phyloP scores from a whole-genome alignment of 2,888 invertebrate species.

The Chloroclysta siterata region DNA sequence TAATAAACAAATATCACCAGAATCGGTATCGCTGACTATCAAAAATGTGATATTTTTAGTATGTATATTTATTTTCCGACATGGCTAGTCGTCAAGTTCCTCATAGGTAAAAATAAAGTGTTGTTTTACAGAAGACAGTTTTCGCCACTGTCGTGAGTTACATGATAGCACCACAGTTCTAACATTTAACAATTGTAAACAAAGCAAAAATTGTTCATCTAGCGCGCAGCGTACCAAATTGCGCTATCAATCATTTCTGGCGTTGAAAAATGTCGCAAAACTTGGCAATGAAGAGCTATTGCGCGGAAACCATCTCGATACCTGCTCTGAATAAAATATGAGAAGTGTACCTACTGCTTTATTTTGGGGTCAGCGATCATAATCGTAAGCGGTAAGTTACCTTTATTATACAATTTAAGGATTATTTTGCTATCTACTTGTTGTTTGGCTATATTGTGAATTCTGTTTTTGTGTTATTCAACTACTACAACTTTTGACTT shows the following conservation, averaged over 20 bases:
- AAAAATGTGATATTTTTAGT: too few relatives aligned
- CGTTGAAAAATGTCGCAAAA: slow-evolving; percentile 46
- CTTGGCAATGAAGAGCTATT: slow-evolving; percentile 44
- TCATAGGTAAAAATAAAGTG: too few relatives aligned
- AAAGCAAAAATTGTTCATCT: slow-evolving; percentile 32
- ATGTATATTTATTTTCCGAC: too few relatives aligned
- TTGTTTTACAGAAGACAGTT: too few relatives aligned
- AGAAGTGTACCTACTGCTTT: slow-evolving; percentile 27
- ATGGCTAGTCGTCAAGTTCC: too few relatives aligned
- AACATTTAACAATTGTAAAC: slow-evolving; percentile 16
- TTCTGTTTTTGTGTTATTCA: background rate
- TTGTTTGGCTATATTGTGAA: too few relatives aligned
- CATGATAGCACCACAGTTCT: background rate
- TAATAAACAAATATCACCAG: too few relatives aligned
- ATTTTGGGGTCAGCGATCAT: slow-evolving; percentile 14
- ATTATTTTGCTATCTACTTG: background rate
- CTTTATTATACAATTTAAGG: background rate
- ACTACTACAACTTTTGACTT: too few relatives aligned
- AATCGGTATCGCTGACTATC: too few relatives aligned
- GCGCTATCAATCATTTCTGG: slow-evolving; percentile 43
- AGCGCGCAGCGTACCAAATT: slow-evolving; percentile 35
- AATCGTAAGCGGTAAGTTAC: background rate
- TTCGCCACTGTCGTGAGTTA: background rate
- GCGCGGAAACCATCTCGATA: slow-evolving; percentile 43
- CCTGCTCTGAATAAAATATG: slow-evolving; percentile 43